Evolutionary conservation across 1,140 invertebrate species (phyloP).

Genomic region (Monochamus saltuarius): DNA sequence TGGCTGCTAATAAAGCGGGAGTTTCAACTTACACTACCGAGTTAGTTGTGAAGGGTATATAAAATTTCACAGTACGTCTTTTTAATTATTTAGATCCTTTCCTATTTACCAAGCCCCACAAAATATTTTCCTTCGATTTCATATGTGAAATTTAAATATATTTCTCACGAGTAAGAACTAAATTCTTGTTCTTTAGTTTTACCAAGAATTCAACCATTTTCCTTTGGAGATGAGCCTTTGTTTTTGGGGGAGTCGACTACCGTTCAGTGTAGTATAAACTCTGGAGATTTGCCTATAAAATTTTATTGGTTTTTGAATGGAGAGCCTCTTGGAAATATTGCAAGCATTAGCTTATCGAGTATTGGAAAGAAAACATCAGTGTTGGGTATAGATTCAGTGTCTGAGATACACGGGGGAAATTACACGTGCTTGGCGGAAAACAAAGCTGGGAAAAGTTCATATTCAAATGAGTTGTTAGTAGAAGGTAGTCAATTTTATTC

Average conservation of each 20-base stretch:
- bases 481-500: conserved; percentile 60
- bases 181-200: conserved; percentile 27
- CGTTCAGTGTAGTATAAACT: conserved; percentile 28
- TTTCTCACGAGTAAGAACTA: too few species aligned
- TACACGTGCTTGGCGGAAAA: conserved; percentile 79
- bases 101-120: conserved; percentile 35
- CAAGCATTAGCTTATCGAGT: conserved; percentile 47
- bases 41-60: conserved; percentile 63
- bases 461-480: conserved; percentile 67
- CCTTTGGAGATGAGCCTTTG: conserved; percentile 59
- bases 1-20: conserved; percentile 65
- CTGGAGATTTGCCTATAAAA: conserved; percentile 44
- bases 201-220: conserved; percentile 67
- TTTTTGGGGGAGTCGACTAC: conserved; percentile 47
- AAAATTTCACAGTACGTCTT: neutral
- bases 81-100: neutral
- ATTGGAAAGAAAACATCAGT: conserved; percentile 68
- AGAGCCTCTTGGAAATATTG: conserved; percentile 49
- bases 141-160: conserved; percentile 59
- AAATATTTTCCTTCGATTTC: conserved; percentile 55
- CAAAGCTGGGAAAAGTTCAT: conserved; percentile 66
- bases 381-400: conserved; percentile 72
- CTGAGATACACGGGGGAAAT: conserved; percentile 72
- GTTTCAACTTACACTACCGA: conserved; percentile 61
- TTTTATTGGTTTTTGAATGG: conserved; percentile 66